Base-by-base conservation (phyloP, 2,797 vertebrate species). In the Pristis pectinata region DNA sequence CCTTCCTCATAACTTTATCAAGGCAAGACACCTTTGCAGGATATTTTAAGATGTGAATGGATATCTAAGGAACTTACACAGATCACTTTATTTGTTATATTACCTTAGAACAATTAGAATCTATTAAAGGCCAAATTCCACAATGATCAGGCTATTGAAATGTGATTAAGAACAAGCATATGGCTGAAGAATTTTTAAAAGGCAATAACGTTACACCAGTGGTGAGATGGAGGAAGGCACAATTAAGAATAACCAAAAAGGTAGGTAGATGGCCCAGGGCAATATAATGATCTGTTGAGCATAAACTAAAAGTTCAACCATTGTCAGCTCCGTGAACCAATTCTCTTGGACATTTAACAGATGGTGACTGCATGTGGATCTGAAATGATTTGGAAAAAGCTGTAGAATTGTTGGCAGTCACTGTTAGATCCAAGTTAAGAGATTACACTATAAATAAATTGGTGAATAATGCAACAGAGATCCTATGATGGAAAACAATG, bases 321-420 rank as follows among this genome's bases (percentile, higher is more conserved):
- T 89, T 89, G 85, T 37, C 85, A 64, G n/a, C 56, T 22, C 30
- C 22, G 15, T 64, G 17, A 17, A 64, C 85, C n/a, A 56, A 87
- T 87, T 87, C 83, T 87, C 53, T 53, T 59, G 83, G 83, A 87
- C 83, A 34, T 87, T 34, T 15, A 87, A 53, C 89, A 93, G 61
- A 41, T 93, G 89, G 64, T 34, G 27, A 70, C 67, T 92, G 61
- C 61, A 93, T 22, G 72, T 44, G 91, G 67, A 72, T 93, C 64
- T 49, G 24, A 93, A 93, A 92, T 41, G 37, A n/a, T 13, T 92
- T 93, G 89, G 37, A 24, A 92, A 22, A 41, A 67, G n/a, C 61
- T 59, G 24, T 17, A 93, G 64, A 70, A 41, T 67, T 67, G 17
- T 49, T 93, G 67, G 92, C 92, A 93, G 27, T 93, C 37, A 49